Evolutionary conservation across 2,888 invertebrate species (phyloP).

Genomic region (Parelbella ahira): DNA sequence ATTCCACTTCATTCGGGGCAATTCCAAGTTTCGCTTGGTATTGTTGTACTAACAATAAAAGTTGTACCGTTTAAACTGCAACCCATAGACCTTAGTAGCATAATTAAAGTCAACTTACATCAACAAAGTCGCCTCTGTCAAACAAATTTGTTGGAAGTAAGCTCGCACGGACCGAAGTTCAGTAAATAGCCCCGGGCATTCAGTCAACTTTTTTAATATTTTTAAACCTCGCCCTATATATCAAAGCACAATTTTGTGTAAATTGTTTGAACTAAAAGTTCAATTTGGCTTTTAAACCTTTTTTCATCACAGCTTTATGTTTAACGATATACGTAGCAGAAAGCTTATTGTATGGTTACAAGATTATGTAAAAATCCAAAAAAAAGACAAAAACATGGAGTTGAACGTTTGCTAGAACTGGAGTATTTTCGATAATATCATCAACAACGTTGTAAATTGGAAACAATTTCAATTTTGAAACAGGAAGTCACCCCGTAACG

Average conservation of each 20-base stretch:
- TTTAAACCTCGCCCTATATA: slow-evolving; percentile 13
- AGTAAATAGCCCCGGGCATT: slow-evolving; percentile 14
- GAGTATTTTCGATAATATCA: no score
- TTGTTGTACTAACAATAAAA: no score
- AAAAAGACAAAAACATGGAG: no score
- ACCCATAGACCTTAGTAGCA: no score
- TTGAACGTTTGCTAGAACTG: no score
- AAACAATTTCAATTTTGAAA: slow-evolving; percentile 2
- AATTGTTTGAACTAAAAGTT: slow-evolving; percentile 16
- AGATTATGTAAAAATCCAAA: neutral
- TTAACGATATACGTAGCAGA: no score
- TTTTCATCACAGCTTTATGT: no score
- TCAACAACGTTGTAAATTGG: neutral
- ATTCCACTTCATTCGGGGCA: no score
- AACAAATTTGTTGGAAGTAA: slow-evolving; percentile 8
- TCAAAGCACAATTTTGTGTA: slow-evolving; percentile 8
- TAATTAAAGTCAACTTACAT: no score
- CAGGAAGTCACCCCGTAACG: slow-evolving; percentile 6
- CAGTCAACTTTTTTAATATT: slow-evolving; percentile 23
- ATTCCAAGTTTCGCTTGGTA: no score
- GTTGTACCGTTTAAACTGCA: no score
- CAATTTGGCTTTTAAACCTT: slow-evolving; percentile 4
- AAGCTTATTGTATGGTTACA: slow-evolving; percentile 1
- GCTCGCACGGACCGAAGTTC: slow-evolving; percentile 10
- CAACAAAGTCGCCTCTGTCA: slow-evolving; percentile 5